Conservation (phyloP, 1,140 invertebrate genomes). For the Hydropsyche tenuis region DNA sequence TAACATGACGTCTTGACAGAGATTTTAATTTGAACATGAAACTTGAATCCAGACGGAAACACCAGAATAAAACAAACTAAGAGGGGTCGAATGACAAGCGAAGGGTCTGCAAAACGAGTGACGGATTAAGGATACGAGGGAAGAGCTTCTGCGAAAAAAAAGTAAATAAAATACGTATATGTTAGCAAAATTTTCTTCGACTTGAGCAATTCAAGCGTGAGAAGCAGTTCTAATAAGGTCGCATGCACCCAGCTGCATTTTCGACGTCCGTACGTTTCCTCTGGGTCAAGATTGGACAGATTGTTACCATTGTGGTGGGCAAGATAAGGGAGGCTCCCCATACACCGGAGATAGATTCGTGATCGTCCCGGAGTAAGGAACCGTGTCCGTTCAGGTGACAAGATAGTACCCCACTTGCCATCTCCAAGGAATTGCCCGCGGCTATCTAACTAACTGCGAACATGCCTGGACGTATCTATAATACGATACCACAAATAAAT, state of each 20-base stretch:
- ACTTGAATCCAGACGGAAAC: conserved; percentile 31
- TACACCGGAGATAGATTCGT: conserved; percentile 9
- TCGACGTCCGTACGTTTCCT: conserved; percentile 5
- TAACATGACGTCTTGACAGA: conserved; percentile 34
- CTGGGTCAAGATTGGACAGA: conserved; percentile 33
- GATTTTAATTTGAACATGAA: conserved; percentile 39
- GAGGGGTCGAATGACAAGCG: conserved; percentile 22
- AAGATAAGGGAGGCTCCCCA: conserved; percentile 21
- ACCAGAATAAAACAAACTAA: conserved; percentile 11
- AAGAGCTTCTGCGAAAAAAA: neutral
- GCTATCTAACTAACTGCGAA: conserved; percentile 9
- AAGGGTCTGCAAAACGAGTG: conserved; percentile 20
- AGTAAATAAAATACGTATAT: neutral
- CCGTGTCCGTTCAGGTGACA: conserved; percentile 39
- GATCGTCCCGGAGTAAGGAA: conserved; percentile 26
- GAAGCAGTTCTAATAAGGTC: no score
- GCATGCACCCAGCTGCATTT: neutral
- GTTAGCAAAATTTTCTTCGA: no score
- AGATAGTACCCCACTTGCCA: conserved; percentile 19
- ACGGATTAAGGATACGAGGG: conserved; percentile 16
- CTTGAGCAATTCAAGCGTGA: no score
- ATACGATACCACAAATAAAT: no score
- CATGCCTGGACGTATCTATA: neutral
- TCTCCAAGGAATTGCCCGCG: conserved; percentile 33
- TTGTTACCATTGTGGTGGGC: conserved; percentile 20